These are phyloP conservation scores for Pollenia labialis DNA, from an alignment of 2,888 invertebrate species.

Conservation along the genomic window DNA sequence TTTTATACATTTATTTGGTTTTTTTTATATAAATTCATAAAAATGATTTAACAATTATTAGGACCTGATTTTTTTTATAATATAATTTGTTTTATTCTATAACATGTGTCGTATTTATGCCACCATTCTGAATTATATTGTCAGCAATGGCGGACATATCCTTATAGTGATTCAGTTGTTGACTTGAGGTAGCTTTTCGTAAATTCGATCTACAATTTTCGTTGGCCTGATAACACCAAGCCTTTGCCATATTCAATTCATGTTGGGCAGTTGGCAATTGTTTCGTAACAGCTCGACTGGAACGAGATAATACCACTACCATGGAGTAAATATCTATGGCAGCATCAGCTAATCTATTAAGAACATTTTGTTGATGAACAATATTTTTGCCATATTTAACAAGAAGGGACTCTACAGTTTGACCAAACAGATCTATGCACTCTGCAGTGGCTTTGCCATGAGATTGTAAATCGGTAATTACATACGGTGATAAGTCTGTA, in stretches of 20 bases:
- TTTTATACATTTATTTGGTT: conserved; percentile 10
- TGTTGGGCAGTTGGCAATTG: conserved; percentile 89
- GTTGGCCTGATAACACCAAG: conserved; percentile 90
- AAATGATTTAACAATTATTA: conserved; percentile 32
- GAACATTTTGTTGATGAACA: conserved; percentile 94
- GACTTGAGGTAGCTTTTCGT: conserved; percentile 59
- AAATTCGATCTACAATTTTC: conserved; percentile 65
- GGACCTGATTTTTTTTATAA: conserved; percentile 1
- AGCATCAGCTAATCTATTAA: conserved; percentile 94
- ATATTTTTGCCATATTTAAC: conserved; percentile 93
- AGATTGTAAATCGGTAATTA: conserved; percentile 89
- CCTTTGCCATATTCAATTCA: conserved; percentile 91
- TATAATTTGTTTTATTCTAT: conserved; percentile 68
- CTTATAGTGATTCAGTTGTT: conserved; percentile 55
- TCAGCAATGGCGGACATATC: conserved; percentile 61
- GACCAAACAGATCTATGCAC: conserved; percentile 83
- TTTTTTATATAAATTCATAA: background rate
- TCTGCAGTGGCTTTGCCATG: conserved; percentile 88
- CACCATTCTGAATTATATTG: conserved; percentile 59
- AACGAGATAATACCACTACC: conserved; percentile 93
- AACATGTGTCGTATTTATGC: conserved; percentile 75
- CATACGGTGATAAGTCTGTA: conserved; percentile 87
- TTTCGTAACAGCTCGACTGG: conserved; percentile 89
- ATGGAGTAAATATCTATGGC: conserved; percentile 96
- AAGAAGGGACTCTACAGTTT: conserved; percentile 90